Percentiles rank a stretch among this genome's conserved stretches.
Evolutionary conservation across 2,797 vertebrate genomes (phyloP).

Genomic region (Pseudocheirus occidentalis): DNA sequence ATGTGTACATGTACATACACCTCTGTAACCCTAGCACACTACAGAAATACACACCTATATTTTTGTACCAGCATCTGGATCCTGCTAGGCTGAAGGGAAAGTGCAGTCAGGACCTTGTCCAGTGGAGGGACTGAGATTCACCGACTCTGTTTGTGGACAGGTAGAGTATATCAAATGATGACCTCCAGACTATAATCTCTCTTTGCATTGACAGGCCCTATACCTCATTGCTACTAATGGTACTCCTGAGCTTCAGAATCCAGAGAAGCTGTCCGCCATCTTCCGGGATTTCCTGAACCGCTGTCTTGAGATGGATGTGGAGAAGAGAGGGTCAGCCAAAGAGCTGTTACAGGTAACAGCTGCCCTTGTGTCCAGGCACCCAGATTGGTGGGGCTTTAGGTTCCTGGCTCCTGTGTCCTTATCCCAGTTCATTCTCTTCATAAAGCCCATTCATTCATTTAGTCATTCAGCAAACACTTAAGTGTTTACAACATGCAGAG

Average conservation of each 20-base stretch:
- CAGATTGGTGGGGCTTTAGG: neutral
- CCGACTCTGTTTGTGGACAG: neutral
- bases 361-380: neutral
- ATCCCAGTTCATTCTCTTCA: neutral
- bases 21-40: neutral
- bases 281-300: constrained; percentile 96
- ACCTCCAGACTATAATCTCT: neutral
- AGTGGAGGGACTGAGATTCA: neutral
- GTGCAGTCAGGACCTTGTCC: neutral
- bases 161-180: neutral
- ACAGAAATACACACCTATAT: neutral
- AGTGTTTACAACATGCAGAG: too few species aligned
- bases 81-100: neutral
- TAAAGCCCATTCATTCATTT: neutral
- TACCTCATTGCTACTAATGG: constrained; percentile 99
- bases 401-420: neutral
- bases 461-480: neutral
- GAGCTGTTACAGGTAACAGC: constrained; percentile 93
- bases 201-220: constrained; percentile 88
- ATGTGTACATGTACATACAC: neutral
- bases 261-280: constrained; percentile 92
- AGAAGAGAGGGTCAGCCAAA: constrained; percentile 95
- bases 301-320: constrained; percentile 98
- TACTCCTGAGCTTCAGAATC: constrained; percentile 96
- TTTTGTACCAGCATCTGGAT: neutral